Conservation (phyloP, 2,888 invertebrate species). For the Lysandra bellargus region DNA sequence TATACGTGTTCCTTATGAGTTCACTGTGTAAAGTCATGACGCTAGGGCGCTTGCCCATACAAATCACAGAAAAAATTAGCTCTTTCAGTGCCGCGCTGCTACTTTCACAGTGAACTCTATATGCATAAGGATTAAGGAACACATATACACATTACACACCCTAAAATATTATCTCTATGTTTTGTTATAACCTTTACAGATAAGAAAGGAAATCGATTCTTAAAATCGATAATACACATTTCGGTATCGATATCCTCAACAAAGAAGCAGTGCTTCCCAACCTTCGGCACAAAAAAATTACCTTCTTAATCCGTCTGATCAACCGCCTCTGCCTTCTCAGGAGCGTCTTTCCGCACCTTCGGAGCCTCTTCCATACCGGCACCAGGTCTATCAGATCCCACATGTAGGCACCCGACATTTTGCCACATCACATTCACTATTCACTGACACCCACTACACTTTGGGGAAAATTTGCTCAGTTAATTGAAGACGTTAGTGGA, state of each 20-base stretch:
- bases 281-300: conserved; percentile 44
- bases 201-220: too few species aligned
- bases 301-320: conserved; percentile 74
- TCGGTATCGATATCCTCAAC: background rate
- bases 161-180: too few species aligned
- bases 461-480: background rate
- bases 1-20: too few species aligned
- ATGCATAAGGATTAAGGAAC: too few species aligned
- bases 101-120: too few species aligned
- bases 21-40: too few species aligned
- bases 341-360: conserved; percentile 73
- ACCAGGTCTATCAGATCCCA: conserved; percentile 71
- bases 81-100: too few species aligned
- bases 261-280: background rate
- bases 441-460: conserved; percentile 12
- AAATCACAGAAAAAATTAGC: too few species aligned
- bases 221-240: too few species aligned
- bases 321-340: conserved; percentile 69
- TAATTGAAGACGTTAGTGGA: background rate
- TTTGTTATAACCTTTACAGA: too few species aligned
- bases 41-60: too few species aligned
- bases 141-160: too few species aligned
- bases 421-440: conserved; percentile 33
- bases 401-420: conserved; percentile 56
- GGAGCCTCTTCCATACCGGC: conserved; percentile 69